Conservation (phyloP, 2,113 vertebrate genomes). For the Poecilia latipinna region DNA sequence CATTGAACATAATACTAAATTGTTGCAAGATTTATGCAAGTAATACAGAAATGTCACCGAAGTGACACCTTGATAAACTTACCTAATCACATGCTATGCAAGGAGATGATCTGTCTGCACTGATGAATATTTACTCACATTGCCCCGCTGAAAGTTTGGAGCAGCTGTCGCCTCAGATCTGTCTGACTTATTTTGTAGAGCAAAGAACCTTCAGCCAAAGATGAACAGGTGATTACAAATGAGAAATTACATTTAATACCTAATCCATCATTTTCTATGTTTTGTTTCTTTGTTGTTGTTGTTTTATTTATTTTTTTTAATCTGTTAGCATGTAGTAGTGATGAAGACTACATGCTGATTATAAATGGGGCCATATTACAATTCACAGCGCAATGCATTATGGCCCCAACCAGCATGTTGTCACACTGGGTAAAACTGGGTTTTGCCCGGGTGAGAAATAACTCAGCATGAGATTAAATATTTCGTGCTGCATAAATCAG, state of each 20-base stretch:
- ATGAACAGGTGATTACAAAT: no score
- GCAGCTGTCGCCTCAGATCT: no score
- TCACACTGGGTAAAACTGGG: conserved; percentile 24
- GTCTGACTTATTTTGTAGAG: no score
- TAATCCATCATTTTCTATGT: no score
- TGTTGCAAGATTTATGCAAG: not conserved
- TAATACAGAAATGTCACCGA: not conserved
- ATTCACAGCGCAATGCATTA: conserved; percentile 42
- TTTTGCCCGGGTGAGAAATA: conserved; percentile 30
- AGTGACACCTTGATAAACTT: not conserved
- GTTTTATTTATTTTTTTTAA: no score
- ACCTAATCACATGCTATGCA: not conserved
- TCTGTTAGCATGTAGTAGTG: conserved; percentile 9
- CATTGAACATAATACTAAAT: not conserved
- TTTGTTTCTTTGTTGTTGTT: no score
- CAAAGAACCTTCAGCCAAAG: no score
- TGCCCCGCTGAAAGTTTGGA: no score
- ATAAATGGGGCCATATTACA: conserved; percentile 43
- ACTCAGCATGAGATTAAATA: conserved; percentile 39
- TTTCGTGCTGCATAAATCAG: conserved; percentile 27
- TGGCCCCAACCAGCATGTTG: conserved; percentile 19
- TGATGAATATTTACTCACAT: no score
- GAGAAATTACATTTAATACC: no score
- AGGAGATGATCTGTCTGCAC: no score
- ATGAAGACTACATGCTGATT: conserved; percentile 38